Evolutionary conservation across 2,113 vertebrate genomes (phyloP), one percentile per base, ranked within the genome.

Genomic region (Microcebus tavaratra): DNA sequence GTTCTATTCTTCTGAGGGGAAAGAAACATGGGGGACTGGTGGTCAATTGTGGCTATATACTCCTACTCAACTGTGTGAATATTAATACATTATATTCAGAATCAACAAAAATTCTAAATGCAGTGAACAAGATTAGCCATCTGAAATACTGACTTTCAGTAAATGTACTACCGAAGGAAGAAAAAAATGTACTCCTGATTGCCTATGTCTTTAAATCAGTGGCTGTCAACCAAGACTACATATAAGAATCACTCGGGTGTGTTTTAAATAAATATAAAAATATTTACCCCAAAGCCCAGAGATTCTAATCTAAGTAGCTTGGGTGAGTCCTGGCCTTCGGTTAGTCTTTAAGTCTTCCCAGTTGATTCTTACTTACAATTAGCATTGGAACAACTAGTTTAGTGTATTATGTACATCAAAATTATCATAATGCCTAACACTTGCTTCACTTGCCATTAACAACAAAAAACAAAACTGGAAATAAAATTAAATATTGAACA

Each of bases 401-500:
- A 63, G 29, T 75, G 0, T 59, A 72, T 50, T 96, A 86, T 36
- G 8, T 25, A 18, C 79, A 83, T 91, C 42, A 84, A 94, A 48
- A 78, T 67, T 81, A 93, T n/a, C 20, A 83, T 86, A 93, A 95
- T 75, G 42, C 5, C 55, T 95, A 36, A 90, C 34, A 82, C 5
- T 63, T 57, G 48, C 90, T 86, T 94, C 53, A 68, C 21, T 75
- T 68, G 23, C 29, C 86, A 25, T 63, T 92, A 88, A 93, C 3
- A 75, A 50, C 34, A 61, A 6, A 25, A 53, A 68, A 61, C 8
- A 67, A 67, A 65, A 82, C 55, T 21, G 55, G 55, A 21, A 83
- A 39, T 53, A 75, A 53, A 83, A 59, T 11, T 59, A 61, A 59
- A 94, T 53, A 55, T 55, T 84, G 45, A 23, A 36, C 36, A 73